Base-by-base conservation (phyloP, 92 coral and sea anemone species). In the Palythoa grandiflora region DNA sequence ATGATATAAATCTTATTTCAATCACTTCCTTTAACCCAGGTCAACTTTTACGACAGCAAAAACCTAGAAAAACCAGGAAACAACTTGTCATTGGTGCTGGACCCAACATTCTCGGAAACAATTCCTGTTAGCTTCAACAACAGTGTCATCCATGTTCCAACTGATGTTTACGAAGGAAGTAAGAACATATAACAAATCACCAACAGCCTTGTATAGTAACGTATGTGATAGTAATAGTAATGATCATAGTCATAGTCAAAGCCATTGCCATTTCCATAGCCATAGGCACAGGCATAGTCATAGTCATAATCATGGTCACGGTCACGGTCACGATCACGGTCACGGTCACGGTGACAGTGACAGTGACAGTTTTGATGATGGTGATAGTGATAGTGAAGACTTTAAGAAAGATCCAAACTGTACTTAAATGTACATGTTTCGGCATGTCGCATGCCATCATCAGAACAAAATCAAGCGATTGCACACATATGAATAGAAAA, bases 71-170 rank as follows among this genome's bases (percentile, higher is more conserved):
- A 37, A 4, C 65, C 60, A 10, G 88, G 89, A 40, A 60, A 77
- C 74, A 60, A 87, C 74, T 38, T 86, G 60, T 15, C 60, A 59
- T 71, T 88, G 11, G 19, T 6, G 6, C 73, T 51, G 12, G 87
- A 85, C 38, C 84, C 78, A 9, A 76, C 83, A 61, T 97, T 95
- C 89, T 88, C 98, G 44, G 66, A 57, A 21, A 13, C 50, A 54
- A 71, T 93, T 15, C 9, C 44, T 3, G 84, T 97, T 61, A 95
- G 86, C 89, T 84, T 90, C 68, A 86, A 78, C 48, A 78, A 73
- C 72, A 97, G 99, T 77, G 96, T 94, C n/a, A 95, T 97, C 17
- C 99, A 97, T 57, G 89, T 96, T 17, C 99, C 99, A 2, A 94
- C 96, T 14, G 99, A 97, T 92, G 98, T 97, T 9, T 97, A 89